phyloP scores from a whole-genome alignment of 2,888 invertebrate species.

The Metallyticus violacea region DNA sequence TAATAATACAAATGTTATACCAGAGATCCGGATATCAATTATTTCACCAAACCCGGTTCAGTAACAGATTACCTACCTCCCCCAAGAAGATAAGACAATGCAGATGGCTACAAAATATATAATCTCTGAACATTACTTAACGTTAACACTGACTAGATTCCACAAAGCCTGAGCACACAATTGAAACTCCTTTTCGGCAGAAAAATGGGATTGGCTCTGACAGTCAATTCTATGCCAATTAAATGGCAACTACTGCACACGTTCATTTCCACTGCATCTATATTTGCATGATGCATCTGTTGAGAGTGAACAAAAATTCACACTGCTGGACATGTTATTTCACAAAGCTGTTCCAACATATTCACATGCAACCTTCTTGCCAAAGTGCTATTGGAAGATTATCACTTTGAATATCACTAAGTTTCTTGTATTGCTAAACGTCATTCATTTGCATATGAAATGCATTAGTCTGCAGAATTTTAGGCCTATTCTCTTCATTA shows the following conservation, averaged over 20 bases:
- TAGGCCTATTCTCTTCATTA: constrained; percentile 16
- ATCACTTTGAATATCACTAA: neutral
- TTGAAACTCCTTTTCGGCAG: neutral
- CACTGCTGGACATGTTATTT: neutral
- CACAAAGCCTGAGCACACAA: neutral
- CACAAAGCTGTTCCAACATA: neutral
- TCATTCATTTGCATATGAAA: neutral
- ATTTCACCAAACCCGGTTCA: neutral
- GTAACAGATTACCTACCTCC: neutral
- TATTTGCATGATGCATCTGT: neutral
- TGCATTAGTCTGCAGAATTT: neutral
- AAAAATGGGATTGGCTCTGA: neutral
- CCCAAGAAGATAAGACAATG: neutral
- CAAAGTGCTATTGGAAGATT: neutral
- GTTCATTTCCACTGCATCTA: neutral
- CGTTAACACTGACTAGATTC: neutral
- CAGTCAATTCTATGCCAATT: neutral
- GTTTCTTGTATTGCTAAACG: neutral
- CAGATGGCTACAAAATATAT: neutral
- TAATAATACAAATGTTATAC: neutral
- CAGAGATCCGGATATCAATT: neutral
- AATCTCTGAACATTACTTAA: neutral
- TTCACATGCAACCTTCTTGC: neutral
- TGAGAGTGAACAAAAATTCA: neutral
- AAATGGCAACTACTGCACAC: neutral